Evolutionary conservation across 2,113 vertebrate species (phyloP), one percentile per base, ranked within the genome.

Genomic region (Pelodiscus sinensis): DNA sequence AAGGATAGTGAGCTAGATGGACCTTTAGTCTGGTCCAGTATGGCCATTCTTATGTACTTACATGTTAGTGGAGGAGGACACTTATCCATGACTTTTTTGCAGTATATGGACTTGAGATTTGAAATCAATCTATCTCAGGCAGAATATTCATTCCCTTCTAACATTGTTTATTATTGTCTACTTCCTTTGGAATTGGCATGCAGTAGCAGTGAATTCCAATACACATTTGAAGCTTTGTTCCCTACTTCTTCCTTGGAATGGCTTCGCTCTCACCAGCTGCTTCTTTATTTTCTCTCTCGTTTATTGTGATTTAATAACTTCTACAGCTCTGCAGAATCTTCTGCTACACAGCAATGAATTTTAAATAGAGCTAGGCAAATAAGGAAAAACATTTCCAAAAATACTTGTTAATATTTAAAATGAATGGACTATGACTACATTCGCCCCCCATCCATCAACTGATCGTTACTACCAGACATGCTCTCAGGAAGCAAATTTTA

Each of bases 241-340:
- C 52, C 31, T 13, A 78, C 62, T 13, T 77, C 73, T 77, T 44
- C 50, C 5, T 50, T 56, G 44, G 77, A 82, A 79, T 25, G 85
- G 81, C 55, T 90, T 86, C 52, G 81, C 4, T 35, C 27, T 73
- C 3, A 0, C 31, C 50, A 82, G 54, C 27, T 89, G 29, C 29
- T 84, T 13, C 65, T 57, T 56, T 62, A 25, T 86, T 88, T 79
- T 81, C 57, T 86, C 84, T 52, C 85, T 54, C 58, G 13, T 73
- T 84, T 86, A 56, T 7, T 56, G 65, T 16, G 21, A 90, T 94
- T 71, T 84, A 86, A 22, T 31, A 51, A 29, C 21, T 73, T 52
- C 4, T 73, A 10, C 44, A 86, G 29, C 81, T 35, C 68, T 65
- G 29, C 8, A 84, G 50, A 19, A 81, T 31, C 18, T 88, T 50